phyloP scores from a whole-genome alignment of 2,797 vertebrate genomes.

The Tachyglossus aculeatus region DNA sequence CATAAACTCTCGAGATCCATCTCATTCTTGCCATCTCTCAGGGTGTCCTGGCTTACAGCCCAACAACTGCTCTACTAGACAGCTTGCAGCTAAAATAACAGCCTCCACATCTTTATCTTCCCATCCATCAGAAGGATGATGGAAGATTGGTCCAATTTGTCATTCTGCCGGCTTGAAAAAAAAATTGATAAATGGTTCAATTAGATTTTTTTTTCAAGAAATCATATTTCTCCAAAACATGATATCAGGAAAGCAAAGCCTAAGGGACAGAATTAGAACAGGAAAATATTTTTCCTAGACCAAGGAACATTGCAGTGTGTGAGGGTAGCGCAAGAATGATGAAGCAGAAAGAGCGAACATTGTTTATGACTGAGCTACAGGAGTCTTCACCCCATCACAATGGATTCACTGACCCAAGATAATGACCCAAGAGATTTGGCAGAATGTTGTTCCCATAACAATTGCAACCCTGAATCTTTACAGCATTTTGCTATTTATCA shows the following conservation, averaged over 20 bases:
- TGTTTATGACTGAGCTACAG: background rate
- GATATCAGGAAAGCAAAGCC: slow-evolving; percentile 54
- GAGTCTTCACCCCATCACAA: background rate
- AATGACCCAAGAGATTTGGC: background rate
- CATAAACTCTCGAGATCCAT: slow-evolving; percentile 41
- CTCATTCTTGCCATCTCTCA: slow-evolving; percentile 58
- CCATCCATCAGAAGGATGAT: slow-evolving; percentile 59
- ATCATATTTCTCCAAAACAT: slow-evolving; percentile 54
- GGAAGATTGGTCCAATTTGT: slow-evolving; percentile 64
- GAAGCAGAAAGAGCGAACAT: background rate
- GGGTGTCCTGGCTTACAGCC: slow-evolving; percentile 53
- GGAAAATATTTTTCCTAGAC: slow-evolving; percentile 62
- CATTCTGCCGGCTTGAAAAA: slow-evolving; percentile 49
- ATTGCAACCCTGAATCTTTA: slow-evolving; percentile 1
- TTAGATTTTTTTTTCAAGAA: slow-evolving; percentile 51
- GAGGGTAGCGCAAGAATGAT: background rate
- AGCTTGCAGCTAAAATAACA: slow-evolving; percentile 71
- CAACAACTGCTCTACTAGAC: slow-evolving; percentile 60
- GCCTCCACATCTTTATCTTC: slow-evolving; percentile 65
- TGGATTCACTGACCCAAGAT: background rate
- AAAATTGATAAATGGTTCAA: slow-evolving; percentile 73
- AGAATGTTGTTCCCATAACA: background rate
- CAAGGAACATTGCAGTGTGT: slow-evolving; percentile 24
- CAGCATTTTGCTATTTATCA: slow-evolving; percentile 1
- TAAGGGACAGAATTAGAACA: slow-evolving; percentile 58